Conservation (phyloP, 2,113 vertebrate species). For the Gymnobelideus leadbeateri region DNA sequence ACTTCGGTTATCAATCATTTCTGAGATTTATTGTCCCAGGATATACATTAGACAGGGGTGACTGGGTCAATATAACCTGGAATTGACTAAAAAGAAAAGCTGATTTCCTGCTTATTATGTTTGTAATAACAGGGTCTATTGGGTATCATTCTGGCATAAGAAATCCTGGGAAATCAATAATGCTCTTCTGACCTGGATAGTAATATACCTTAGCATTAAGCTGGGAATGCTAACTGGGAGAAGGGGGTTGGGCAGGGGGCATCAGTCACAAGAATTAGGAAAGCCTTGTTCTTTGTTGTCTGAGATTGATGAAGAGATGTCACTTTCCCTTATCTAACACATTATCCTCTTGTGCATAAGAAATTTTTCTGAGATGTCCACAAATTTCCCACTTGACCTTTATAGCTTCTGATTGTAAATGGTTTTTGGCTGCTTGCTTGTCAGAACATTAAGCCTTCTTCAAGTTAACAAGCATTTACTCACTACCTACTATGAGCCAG, state of each 20-base stretch:
- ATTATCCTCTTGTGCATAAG: conserved; percentile 22
- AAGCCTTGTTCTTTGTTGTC: not conserved
- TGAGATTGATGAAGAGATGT: not conserved
- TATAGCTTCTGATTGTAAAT: conserved; percentile 55
- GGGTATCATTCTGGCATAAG: not conserved
- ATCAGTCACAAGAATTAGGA: not conserved
- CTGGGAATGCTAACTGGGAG: rapidly evolving
- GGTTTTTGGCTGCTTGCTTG: conserved; percentile 58
- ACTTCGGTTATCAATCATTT: conserved; percentile 51
- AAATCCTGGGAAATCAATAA: conserved; percentile 8
- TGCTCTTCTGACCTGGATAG: not conserved
- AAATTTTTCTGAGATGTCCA: conserved; percentile 46
- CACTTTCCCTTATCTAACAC: not conserved
- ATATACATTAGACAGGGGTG: conserved; percentile 50
- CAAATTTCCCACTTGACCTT: conserved; percentile 60
- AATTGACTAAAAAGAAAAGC: conserved; percentile 10
- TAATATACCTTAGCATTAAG: conserved; percentile 13
- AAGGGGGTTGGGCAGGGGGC: not conserved
- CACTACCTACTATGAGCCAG: not conserved
- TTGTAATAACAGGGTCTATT: conserved; percentile 47
- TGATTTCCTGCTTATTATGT: conserved; percentile 53
- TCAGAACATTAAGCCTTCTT: conserved; percentile 58
- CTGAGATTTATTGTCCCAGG: conserved; percentile 45
- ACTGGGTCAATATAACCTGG: conserved; percentile 45
- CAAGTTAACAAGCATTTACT: not conserved